phyloP scores from a whole-genome alignment of 2,113 vertebrate species.

The Caretta caretta region DNA sequence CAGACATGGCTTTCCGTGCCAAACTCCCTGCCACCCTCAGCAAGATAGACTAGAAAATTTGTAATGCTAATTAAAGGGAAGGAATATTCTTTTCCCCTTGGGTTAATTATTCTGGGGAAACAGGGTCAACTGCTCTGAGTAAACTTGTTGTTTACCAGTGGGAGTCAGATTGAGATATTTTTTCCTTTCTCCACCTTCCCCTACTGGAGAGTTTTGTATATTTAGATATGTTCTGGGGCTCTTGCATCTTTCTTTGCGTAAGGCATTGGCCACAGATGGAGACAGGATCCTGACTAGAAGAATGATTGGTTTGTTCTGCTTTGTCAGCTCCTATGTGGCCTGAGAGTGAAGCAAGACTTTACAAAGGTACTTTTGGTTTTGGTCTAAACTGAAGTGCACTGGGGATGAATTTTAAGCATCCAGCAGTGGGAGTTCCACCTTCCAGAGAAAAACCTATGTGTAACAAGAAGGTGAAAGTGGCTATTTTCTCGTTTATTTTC shows the following conservation, averaged over 20 bases:
- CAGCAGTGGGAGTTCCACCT: neutral
- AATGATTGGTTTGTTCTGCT: fast-evolving
- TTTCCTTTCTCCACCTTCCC: neutral
- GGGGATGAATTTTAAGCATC: neutral
- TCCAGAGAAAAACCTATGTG: neutral
- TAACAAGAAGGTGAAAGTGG: neutral
- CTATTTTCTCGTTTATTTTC: neutral
- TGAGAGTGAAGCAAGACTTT: neutral
- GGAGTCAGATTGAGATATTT: slow-evolving; percentile 17
- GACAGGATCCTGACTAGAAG: neutral
- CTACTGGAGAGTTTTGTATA: neutral
- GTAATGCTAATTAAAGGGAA: slow-evolving; percentile 58
- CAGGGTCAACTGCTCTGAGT: slow-evolving; percentile 48
- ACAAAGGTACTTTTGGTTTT: neutral
- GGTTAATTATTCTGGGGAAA: slow-evolving; percentile 58
- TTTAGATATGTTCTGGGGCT: neutral
- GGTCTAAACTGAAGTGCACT: neutral
- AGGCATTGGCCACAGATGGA: neutral
- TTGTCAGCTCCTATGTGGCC: neutral
- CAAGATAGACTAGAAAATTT: slow-evolving; percentile 7
- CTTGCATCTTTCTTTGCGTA: neutral
- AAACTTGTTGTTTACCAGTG: slow-evolving; percentile 28
- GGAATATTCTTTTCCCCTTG: neutral
- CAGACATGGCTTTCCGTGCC: neutral
- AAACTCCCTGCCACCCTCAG: neutral